Base-by-base conservation (phyloP, 1,140 invertebrate genomes). In the Trachymyrmex cornetzi region DNA sequence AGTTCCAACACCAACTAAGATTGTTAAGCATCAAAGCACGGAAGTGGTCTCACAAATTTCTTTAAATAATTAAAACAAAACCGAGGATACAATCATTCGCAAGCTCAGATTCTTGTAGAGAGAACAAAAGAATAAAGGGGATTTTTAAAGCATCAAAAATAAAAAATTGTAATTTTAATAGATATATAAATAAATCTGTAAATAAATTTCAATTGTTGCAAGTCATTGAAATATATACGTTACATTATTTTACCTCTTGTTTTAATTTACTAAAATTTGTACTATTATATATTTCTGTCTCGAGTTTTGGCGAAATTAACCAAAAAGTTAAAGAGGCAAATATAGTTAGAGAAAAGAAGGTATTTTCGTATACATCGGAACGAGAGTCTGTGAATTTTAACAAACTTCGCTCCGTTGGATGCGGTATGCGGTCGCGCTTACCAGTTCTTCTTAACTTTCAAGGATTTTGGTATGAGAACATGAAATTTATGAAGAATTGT, bases 371-470 rank as follows among this genome's bases (percentile, higher is more conserved):
- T 38, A 48, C 63, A 4, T 80, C 14, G 34, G 12, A 55, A 81
- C 22, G 34, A 57, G 34, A 71, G 9, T 57, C 9, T 57, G 22
- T 71, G 53, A 71, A 81, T 71, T 57, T 81, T 81, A 81, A 81
- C 66, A 71, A 67, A n/a, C 30, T 80, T 44, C 22, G 34, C 55
- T 81, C 48, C 12, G 4, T 50, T 22, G 14, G 30, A 81, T 80
- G 2, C 16, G 30, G 22, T 19, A 16, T 50, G 77, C 22, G 4
- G 50, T 57, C 11, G n/a, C 34, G 14, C 16, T 81, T 44, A 55
- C 64, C 12, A 59, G 30, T 71, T 57, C 34, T 27, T 80, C 48
- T 57, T 57, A 59, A 81, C 22, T 59, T 57, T 81, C 16, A 19
- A 71, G 48, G 7, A 81, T 81, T 71, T 81, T 44, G 2, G 5